These are phyloP conservation scores for Stomatorhinus walkeri DNA, from an alignment of 2,797 vertebrate species.

Conservation along the genomic window DNA sequence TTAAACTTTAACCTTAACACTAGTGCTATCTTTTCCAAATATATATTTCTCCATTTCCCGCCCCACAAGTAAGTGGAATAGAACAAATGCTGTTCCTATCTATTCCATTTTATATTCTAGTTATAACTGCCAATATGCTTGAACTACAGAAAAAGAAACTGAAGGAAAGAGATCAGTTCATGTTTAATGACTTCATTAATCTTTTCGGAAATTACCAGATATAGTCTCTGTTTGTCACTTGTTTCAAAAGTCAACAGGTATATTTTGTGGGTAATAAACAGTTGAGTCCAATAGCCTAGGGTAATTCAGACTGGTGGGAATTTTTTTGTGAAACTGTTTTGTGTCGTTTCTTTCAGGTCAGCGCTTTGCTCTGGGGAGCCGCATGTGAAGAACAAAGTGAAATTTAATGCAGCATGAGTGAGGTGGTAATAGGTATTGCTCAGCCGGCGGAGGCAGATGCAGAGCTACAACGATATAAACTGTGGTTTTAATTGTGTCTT, in stretches of 20 bases:
- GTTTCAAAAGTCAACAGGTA: background rate
- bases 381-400: background rate
- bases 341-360: slow-evolving; percentile 7
- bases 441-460: background rate
- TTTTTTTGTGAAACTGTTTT: background rate
- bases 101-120: background rate
- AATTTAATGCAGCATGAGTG: background rate
- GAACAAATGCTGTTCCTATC: background rate
- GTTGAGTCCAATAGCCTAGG: background rate
- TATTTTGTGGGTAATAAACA: background rate
- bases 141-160: background rate
- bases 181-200: background rate
- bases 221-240: background rate
- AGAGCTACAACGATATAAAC: background rate
- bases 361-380: background rate
- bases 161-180: background rate
- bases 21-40: background rate
- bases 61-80: background rate
- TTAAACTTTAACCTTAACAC: background rate
- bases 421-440: background rate
- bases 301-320: background rate
- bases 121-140: background rate
- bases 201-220: background rate
- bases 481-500: background rate
- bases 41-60: background rate